These are phyloP conservation scores for Uria lomvia DNA, from an alignment of 2,113 vertebrate genomes.

Conservation along the genomic window DNA sequence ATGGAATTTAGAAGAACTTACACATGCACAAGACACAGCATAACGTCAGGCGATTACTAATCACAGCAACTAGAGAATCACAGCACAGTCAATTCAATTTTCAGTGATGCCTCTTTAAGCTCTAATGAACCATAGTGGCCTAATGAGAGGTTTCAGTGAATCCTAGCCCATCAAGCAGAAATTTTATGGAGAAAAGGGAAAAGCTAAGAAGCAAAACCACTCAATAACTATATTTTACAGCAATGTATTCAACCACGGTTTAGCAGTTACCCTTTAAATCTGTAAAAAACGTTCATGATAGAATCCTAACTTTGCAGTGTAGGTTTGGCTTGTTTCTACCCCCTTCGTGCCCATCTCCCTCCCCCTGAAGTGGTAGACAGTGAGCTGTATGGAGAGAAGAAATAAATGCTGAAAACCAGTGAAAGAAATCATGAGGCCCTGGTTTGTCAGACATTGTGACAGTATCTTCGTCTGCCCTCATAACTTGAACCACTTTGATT, in stretches of 20 bases:
- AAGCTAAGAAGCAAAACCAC: conserved; percentile 42
- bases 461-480: neutral
- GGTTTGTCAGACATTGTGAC: neutral
- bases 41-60: conserved; percentile 5
- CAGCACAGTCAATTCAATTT: conserved; percentile 70
- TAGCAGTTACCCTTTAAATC: neutral
- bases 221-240: conserved; percentile 45
- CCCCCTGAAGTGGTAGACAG: neutral
- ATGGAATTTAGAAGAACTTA: neutral
- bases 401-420: neutral
- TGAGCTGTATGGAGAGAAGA: neutral
- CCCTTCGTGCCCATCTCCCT: neutral
- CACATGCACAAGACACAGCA: conserved; percentile 7
- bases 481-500: neutral
- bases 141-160: conserved; percentile 76
- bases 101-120: conserved; percentile 69
- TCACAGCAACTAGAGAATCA: conserved; percentile 29
- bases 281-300: neutral
- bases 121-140: conserved; percentile 72
- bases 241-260: neutral
- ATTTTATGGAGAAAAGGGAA: conserved; percentile 57
- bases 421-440: neutral
- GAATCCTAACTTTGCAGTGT: neutral
- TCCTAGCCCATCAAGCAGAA: conserved; percentile 61
- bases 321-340: neutral